Conservation (phyloP, 2,113 vertebrate species). For the Polypterus senegalus region DNA sequence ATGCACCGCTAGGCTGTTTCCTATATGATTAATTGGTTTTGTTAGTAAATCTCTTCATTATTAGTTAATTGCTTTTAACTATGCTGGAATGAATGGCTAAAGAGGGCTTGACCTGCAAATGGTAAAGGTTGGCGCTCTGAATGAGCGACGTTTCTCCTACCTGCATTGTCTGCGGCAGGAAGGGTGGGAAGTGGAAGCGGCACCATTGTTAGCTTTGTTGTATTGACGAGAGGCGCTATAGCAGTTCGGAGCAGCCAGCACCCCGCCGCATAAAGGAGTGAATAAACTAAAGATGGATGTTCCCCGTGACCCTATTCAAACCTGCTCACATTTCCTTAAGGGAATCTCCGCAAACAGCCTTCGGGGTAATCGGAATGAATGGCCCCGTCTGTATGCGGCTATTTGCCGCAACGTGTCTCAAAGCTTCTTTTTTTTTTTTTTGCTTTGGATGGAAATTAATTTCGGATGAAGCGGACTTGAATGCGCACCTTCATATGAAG, state of each 20-base stretch:
- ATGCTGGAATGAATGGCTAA: conserved; percentile 42
- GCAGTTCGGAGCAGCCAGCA: conserved; percentile 17
- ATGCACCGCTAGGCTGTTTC: conserved; percentile 27
- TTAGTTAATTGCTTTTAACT: conserved; percentile 49
- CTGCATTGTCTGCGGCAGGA: conserved; percentile 23
- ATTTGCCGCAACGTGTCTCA: background rate
- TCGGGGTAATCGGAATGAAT: background rate
- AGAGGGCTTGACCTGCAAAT: conserved; percentile 41
- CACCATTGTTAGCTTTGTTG: conserved; percentile 23
- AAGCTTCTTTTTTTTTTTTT: background rate
- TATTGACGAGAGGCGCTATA: conserved; percentile 12
- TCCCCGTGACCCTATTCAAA: conserved; percentile 9
- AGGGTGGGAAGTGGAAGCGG: conserved; percentile 22
- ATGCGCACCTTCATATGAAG: too few relatives aligned
- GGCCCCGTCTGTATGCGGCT: background rate
- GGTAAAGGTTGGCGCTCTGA: conserved; percentile 31
- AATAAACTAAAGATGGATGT: conserved; percentile 10
- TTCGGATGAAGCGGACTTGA: too few relatives aligned
- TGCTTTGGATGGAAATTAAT: too few relatives aligned
- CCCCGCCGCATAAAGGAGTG: conserved; percentile 24
- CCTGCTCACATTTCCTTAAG: background rate
- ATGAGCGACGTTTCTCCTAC: conserved; percentile 31
- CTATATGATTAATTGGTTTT: conserved; percentile 39
- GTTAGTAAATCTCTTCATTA: conserved; percentile 39
- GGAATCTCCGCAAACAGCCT: background rate